These are phyloP conservation scores for Phyto melanocephala DNA, from an alignment of 2,888 invertebrate species.

Conservation along the genomic window DNA sequence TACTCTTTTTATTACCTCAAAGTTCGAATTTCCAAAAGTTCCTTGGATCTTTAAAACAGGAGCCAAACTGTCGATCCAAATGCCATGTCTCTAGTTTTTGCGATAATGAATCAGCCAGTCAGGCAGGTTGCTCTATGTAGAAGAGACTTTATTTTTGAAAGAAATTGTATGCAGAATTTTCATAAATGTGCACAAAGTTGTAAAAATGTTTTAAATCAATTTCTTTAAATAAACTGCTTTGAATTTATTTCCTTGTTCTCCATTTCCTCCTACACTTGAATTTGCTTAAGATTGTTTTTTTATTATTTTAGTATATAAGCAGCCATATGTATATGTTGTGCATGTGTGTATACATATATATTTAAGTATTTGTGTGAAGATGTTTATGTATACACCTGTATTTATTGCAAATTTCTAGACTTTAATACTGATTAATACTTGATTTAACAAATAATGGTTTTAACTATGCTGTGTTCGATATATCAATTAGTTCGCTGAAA, in stretches of 20 bases:
- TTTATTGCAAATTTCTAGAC: neutral
- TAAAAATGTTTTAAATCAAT: neutral
- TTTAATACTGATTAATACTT: slow-evolving; percentile 35
- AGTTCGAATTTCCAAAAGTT: no score
- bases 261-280: neutral
- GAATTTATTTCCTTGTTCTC: neutral
- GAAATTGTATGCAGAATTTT: no score
- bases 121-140: no score
- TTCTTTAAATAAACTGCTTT: neutral
- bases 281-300: slow-evolving; percentile 4
- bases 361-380: neutral
- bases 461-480: neutral
- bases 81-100: no score
- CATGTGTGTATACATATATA: no score
- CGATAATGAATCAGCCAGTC: no score
- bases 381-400: neutral
- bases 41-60: no score
- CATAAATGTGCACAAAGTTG: no score
- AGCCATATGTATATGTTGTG: neutral
- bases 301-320: neutral
- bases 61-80: no score
- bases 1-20: no score
- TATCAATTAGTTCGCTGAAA: slow-evolving; percentile 29
- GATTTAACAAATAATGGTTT: slow-evolving; percentile 35
- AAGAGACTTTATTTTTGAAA: no score